Conservation (phyloP, 2,797 vertebrate species). For the Onychomys torridus region DNA sequence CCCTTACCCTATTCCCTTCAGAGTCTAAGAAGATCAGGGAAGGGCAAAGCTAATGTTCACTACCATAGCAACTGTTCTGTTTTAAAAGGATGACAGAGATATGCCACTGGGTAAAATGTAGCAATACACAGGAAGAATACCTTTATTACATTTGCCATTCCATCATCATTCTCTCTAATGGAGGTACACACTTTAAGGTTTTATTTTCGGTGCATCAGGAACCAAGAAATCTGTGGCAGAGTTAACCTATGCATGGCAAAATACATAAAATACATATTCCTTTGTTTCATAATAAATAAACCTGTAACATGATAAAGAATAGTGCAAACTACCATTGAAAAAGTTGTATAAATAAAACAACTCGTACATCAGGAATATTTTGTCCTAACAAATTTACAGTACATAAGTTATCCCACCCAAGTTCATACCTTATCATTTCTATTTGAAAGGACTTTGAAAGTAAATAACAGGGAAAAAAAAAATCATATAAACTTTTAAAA, state of each 20-base stretch:
- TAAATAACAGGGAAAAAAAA: slow-evolving; percentile 81
- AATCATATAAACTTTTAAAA: slow-evolving; percentile 84
- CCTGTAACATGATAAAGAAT: slow-evolving; percentile 87
- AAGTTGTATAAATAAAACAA: slow-evolving; percentile 88
- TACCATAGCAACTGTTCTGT: not conserved
- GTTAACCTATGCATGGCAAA: slow-evolving; percentile 84
- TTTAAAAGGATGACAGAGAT: slow-evolving; percentile 57
- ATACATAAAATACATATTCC: slow-evolving; percentile 87
- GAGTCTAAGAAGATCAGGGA: slow-evolving; percentile 5
- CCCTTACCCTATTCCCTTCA: not conserved
- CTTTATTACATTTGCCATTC: slow-evolving; percentile 86
- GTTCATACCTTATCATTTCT: slow-evolving; percentile 83
- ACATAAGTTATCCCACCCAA: slow-evolving; percentile 87
- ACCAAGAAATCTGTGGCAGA: slow-evolving; percentile 84
- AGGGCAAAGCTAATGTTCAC: not conserved
- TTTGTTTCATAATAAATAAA: slow-evolving; percentile 88
- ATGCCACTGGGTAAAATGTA: slow-evolving; percentile 81
- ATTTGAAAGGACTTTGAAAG: slow-evolving; percentile 84
- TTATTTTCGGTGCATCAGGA: slow-evolving; percentile 84
- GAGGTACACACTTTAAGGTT: slow-evolving; percentile 85
- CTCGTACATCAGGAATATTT: slow-evolving; percentile 86
- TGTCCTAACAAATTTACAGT: slow-evolving; percentile 85
- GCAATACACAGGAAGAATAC: slow-evolving; percentile 82
- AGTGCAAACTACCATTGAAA: slow-evolving; percentile 89
- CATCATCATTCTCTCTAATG: slow-evolving; percentile 69